Evolutionary conservation across 2,113 vertebrate genomes (phyloP).

Genomic region (Brachypteracias leptosomus): DNA sequence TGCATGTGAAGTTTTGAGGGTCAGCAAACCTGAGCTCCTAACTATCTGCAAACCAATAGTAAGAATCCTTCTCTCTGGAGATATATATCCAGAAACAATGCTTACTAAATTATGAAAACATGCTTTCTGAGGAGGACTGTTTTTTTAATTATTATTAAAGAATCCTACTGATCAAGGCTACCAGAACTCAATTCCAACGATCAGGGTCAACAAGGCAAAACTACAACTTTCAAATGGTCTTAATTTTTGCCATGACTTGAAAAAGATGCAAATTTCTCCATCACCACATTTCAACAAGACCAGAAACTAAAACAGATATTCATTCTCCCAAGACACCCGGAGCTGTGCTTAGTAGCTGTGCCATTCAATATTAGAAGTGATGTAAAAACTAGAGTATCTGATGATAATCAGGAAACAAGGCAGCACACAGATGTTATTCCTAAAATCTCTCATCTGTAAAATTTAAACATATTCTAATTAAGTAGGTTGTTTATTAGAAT

Average conservation of each 20-base stretch:
- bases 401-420: neutral
- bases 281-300: neutral
- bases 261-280: neutral
- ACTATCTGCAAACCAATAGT: neutral
- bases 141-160: neutral
- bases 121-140: neutral
- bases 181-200: neutral
- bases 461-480: neutral
- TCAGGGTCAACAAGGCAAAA: neutral
- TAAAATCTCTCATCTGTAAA: neutral
- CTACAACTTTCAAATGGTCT: neutral
- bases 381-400: neutral
- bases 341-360: neutral
- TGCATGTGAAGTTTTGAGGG: rapidly evolving
- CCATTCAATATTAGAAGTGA: neutral
- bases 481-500: neutral
- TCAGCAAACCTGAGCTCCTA: neutral
- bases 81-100: neutral
- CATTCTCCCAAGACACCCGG: neutral
- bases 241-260: neutral
- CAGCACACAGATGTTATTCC: neutral
- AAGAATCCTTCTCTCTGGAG: neutral
- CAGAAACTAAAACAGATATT: neutral
- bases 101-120: neutral
- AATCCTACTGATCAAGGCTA: neutral